Base-by-base conservation (phyloP, 2,113 vertebrate genomes). In the Picathartes gymnocephalus region DNA sequence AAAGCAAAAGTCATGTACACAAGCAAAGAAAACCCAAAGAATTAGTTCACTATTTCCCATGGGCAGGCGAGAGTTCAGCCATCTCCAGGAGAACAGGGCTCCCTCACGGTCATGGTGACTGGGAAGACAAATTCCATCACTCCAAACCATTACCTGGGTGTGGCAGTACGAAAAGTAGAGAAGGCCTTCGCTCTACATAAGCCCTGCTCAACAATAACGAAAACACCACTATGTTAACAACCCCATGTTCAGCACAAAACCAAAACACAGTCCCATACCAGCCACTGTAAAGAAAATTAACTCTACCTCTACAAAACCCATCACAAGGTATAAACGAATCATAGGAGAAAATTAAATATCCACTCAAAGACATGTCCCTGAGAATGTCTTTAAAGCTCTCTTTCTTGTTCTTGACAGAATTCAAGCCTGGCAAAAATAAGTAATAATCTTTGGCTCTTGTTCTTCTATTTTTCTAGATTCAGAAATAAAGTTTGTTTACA, bases 81-180 rank as follows among this genome's bases (percentile, higher is more conserved):
- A 60, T 12, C 20, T 25, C 20, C 69, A 81, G 20, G 39, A 68
- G 11, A 35, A 13, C 28, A 81, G 13, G 13, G 11, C 6, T 5
- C 20, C 13, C 24, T 53, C 28, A 25, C 0, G 0, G 5, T 35
- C 10, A 17, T 21, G 14, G 17, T 13, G n/a, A 30, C 17, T 30
- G 11, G 27, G n/a, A 68, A 68, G 53, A 25, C 5, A 68, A 53
- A 47, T 11, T 17, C 16, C 53, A 61, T 45, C 30, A 22, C 18
- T 74, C 13, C 9, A 11, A 27, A 42, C 37, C 19, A 19, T 51
- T 60, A 68, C 37, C 13, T 60, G 21, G 9, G 14, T 44, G 23
- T 30, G 20, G 13, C 30, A 31, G 39, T 39, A 27, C 4, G 2
- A 35, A 56, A 40, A 42, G 14, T 35, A 80, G 50, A 23, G 18